Base-by-base conservation (phyloP, 2,797 vertebrate genomes). In the Catharus ustulatus region DNA sequence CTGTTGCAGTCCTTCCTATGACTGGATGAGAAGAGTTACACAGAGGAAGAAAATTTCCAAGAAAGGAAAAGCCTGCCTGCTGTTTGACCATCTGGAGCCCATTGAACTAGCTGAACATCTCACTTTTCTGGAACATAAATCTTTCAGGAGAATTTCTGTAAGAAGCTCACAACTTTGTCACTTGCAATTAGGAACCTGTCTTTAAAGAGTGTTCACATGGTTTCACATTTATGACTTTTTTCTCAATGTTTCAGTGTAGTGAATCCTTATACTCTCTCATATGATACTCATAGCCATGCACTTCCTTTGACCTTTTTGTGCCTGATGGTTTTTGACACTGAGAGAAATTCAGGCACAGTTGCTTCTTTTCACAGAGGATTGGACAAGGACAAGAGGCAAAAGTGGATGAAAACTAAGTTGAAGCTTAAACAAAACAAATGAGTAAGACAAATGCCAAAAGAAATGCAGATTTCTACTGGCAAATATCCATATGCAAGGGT, bases 1-100 rank as follows among this genome's bases (percentile, higher is more conserved):
- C 88, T 97, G 52, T 97, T 97, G 30, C 89, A 99, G 99, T 90
- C 99, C 99, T 23, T 99, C 99, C 16, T 99, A 99, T 27, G 99
- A 99, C 97, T 99, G 99, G 99, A 99, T 99, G 99, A 98, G 99
- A 96, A 98, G 98, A 97, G 97, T 99, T 96, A 99, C 99, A 36
- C 99, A 99, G 96, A 98, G 99, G 93, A 99, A 99, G 97, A 99
- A 98, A 95, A 98, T 98, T 93, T 98, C 97, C n/a, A 99, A 99
- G 97, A 99, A 99, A 96, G 99, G 99, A 77, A 99, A 99, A 95
- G 99, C 99, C 34, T 99, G 99, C 13, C 98, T 99, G 89, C 98
- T 99, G 23, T 99, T 99, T 94, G 99, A 99, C 97, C 99, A 99
- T 97, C 98, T 99, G 98, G 98, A 99, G 96, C 98, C 99, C 61